Evolutionary conservation across 53 echinoderm and acorn worm genomes (phyloP), one percentile per base, ranked within the genome.

Genomic region (Astropecten irregularis): DNA sequence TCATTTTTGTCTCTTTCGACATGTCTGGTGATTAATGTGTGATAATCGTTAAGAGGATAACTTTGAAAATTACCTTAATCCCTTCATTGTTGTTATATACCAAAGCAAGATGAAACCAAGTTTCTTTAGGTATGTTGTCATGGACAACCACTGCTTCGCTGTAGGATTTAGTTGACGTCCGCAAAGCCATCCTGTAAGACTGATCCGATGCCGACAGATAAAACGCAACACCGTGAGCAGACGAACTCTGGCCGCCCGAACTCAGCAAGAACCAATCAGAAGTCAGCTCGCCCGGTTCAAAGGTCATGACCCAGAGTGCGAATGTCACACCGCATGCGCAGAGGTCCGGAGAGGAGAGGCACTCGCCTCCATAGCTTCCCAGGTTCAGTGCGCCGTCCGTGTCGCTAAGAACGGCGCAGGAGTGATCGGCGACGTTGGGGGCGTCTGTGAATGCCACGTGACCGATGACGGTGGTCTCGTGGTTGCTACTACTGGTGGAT

Each of bases 291-390:
- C 14, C 16, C 0, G 44, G 30, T n/a, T 76, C 57, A 39, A 76
- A 76, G 26, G 42, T 29, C 76, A 36, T 76, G 18, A 76, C n/a
- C 76, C 76, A 76, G 40, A 76, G 15, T 4, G 59, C 19, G 18
- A 76, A 57, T 26, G 76, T 76, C 59, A 44, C 37, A 1, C 76
- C 76, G 59, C 76, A 57, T 56, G 76, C 23, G 59, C 76, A 76
- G 21, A 58, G 39, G 16, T 76, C 76, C 1, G 59, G 76, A 26
- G 76, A 57, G 11, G 76, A 76, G 6, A 76, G 21, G 10, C 76
- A 76, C 40, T 76, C 39, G 13, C 76, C 76, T 2, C 27, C 40
- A 42, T 26, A 76, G 58, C 4, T 28, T 13, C 76, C 76, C 1
- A 76, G 44, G 23, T 58, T 58, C 26, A 76, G 8, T 18, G 76